phyloP scores from a whole-genome alignment of 2,113 vertebrate species.

The Oenanthe oenanthe region DNA sequence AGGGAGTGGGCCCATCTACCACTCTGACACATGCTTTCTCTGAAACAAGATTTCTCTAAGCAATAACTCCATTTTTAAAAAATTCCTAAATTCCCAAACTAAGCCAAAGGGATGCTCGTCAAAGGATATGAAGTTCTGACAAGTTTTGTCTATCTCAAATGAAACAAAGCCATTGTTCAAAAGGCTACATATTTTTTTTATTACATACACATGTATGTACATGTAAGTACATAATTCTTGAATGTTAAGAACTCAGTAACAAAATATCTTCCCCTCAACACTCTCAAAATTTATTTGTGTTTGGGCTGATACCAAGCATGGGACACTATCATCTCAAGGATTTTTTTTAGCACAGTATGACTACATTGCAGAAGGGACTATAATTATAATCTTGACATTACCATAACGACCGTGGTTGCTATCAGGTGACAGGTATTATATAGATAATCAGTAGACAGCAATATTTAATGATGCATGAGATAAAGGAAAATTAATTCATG shows the following conservation, averaged over 20 bases:
- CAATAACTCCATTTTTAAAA: background rate
- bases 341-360: constrained; percentile 22
- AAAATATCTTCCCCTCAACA: background rate
- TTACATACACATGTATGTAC: background rate
- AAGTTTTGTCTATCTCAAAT: background rate
- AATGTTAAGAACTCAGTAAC: background rate
- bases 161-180: background rate
- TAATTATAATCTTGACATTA: constrained; percentile 61
- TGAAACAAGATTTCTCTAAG: background rate
- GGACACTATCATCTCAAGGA: background rate
- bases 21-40: background rate
- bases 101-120: background rate
- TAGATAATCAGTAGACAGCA: constrained; percentile 48
- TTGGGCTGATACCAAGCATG: background rate
- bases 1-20: background rate
- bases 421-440: constrained; percentile 60
- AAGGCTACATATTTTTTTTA: background rate
- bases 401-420: constrained; percentile 56
- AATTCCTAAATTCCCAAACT: background rate
- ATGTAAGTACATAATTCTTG: background rate
- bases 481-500: constrained; percentile 38
- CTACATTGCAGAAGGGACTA: constrained; percentile 27
- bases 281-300: background rate
- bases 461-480: constrained; percentile 57
- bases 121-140: background rate